Base-by-base conservation (phyloP, 2,113 vertebrate species). In the Corythornis madagascariensis region DNA sequence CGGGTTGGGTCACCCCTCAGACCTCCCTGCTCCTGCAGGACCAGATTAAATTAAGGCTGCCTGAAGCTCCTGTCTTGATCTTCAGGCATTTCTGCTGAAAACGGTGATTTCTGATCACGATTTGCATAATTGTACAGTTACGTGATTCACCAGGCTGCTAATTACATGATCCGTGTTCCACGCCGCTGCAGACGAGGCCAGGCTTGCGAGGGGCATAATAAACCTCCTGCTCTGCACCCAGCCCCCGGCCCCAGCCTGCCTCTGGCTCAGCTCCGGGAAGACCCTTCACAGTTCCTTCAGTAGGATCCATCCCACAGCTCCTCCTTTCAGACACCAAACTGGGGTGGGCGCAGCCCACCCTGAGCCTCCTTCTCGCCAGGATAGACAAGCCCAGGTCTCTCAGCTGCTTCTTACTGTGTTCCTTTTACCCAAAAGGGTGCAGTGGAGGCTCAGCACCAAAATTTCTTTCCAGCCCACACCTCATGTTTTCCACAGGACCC, bases 1-100 rank as follows among this genome's bases (percentile, higher is more conserved):
- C 43, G 83, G 92, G 79, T 70, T 80, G 95, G 91, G 89, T 88
- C 92, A 86, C 65, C 83, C 70, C 47, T 81, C 74, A 83, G 86
- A 63, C 91, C 94, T 91, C 91, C 80, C 76, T 55, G 4, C 67
- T 96, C 95, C 94, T 85, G 87, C 91, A 95, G 82, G 82, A 95
- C 91, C 93, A 17, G 83, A 88, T 93, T 93, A 64, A 95, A 95
- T 94, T 64, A 78, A 90, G 94, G 92, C 56, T 92, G 86, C 88
- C 61, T 14, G 61, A 83, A 95, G 94, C 90, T 83, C 52, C 93
- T 45, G 83, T 56, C 92, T 93, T 78, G 76, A 86, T 95, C 92
- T 94, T 64, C 76, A 75, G 90, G 80, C 65, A 38, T 95, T 96
- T 94, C 93, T 93, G 94, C 94, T 96, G 94, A 90, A 96, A 94